phyloP scores from a whole-genome alignment of 2,888 invertebrate genomes.

The Dermolepida albohirtum region DNA sequence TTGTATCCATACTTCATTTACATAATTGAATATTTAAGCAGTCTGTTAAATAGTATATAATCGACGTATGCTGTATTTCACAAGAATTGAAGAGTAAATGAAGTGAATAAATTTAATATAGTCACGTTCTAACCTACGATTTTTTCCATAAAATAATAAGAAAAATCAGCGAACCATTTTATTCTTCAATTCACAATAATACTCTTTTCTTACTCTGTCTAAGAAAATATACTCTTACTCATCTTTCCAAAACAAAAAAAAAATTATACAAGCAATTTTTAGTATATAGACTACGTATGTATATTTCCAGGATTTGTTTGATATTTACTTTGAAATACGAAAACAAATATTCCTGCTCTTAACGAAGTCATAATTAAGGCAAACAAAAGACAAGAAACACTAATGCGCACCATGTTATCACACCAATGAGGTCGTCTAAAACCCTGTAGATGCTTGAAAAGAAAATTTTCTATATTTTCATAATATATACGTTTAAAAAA shows the following conservation, averaged over 20 bases:
- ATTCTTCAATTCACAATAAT: background rate
- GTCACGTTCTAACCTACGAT: too few species aligned
- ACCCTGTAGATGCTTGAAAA: conserved; percentile 54
- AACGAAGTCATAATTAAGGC: background rate
- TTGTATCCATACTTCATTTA: too few species aligned
- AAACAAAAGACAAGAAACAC: conserved; percentile 36
- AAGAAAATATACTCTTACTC: background rate
- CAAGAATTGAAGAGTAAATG: too few species aligned
- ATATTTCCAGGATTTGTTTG: conserved; percentile 10
- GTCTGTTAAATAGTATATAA: too few species aligned
- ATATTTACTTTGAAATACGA: conserved; percentile 20
- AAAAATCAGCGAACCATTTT: too few species aligned
- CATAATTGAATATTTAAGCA: too few species aligned
- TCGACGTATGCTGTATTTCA: too few species aligned
- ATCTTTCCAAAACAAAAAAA: background rate
- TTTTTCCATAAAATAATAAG: too few species aligned
- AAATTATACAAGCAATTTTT: background rate
- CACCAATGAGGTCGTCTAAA: conserved; percentile 54
- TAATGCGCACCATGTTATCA: conserved; percentile 60
- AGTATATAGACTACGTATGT: background rate
- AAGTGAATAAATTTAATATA: background rate
- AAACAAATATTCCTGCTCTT: background rate
- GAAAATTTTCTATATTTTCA: conserved; percentile 54
- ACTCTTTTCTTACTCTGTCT: background rate
- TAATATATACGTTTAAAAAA: conserved; percentile 46